Evolutionary conservation across 2,113 vertebrate species (phyloP).

Genomic region (Thamnophis sirtalis): DNA sequence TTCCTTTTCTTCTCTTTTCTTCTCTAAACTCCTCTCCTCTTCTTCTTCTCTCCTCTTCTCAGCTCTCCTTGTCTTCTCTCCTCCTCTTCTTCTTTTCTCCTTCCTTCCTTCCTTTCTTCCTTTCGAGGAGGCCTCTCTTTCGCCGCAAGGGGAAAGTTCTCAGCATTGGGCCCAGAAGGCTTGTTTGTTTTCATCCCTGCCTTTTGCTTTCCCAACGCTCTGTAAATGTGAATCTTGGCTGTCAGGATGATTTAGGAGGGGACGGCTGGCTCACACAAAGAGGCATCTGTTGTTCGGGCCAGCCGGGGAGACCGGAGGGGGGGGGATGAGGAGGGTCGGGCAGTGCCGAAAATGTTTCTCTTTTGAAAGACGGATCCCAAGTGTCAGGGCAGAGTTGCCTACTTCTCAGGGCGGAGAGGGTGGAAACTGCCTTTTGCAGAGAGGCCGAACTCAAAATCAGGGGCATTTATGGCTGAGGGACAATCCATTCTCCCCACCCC

Average conservation of each 20-base stretch:
- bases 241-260: conserved; percentile 66
- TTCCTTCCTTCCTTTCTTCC: too few species aligned
- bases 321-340: conserved; percentile 35
- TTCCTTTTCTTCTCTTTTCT: background rate
- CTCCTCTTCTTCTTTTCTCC: too few species aligned
- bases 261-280: conserved; percentile 58
- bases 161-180: conserved; percentile 51
- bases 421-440: background rate
- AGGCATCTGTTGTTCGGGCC: conserved; percentile 61
- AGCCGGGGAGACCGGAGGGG: conserved; percentile 24
- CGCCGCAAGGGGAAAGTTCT: conserved; percentile 55
- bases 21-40: background rate
- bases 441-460: background rate
- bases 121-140: background rate
- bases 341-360: conserved; percentile 24
- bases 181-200: conserved; percentile 55
- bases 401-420: background rate
- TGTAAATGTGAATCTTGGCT: conserved; percentile 62
- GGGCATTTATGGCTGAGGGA: background rate
- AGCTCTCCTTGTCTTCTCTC: too few species aligned
- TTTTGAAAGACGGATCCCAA: background rate
- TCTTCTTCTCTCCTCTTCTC: rapidly evolving
- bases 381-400: background rate
- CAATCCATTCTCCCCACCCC: background rate
- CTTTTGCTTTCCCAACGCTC: conserved; percentile 35